These are phyloP conservation scores for Tragopan temminckii DNA, from an alignment of 2,797 vertebrate species.

Conservation along the genomic window DNA sequence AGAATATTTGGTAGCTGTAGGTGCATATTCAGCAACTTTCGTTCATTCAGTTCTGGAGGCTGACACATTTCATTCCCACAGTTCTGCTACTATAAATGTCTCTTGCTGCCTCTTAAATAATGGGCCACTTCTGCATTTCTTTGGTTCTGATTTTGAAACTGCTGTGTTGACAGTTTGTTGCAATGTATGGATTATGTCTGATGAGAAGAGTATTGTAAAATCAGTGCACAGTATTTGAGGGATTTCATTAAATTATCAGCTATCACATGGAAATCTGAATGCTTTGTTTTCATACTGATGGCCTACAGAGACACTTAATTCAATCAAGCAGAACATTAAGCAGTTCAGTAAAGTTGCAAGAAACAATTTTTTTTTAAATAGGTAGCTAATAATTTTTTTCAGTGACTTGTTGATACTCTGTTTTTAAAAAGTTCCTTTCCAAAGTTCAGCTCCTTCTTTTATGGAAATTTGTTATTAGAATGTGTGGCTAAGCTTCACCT, in stretches of 20 bases:
- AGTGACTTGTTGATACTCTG: neutral
- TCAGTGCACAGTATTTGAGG: neutral
- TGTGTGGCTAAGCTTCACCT: neutral
- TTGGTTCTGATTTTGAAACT: neutral
- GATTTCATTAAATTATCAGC: neutral
- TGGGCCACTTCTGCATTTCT: neutral
- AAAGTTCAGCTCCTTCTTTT: neutral
- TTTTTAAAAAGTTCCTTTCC: neutral
- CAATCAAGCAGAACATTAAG: neutral
- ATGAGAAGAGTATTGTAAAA: neutral
- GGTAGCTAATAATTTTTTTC: neutral
- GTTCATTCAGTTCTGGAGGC: neutral
- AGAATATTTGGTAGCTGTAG: neutral
- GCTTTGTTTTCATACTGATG: neutral
- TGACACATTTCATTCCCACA: neutral
- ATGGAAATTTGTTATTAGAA: neutral
- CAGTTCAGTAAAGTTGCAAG: neutral
- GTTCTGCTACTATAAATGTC: neutral
- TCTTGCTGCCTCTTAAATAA: neutral
- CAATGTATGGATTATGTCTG: neutral
- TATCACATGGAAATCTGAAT: neutral
- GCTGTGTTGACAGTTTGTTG: neutral
- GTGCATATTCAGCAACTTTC: neutral
- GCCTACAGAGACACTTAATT: neutral
- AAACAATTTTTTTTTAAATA: neutral